Evolutionary conservation across 2,113 vertebrate genomes (phyloP).

Genomic region (Fukomys damarensis): DNA sequence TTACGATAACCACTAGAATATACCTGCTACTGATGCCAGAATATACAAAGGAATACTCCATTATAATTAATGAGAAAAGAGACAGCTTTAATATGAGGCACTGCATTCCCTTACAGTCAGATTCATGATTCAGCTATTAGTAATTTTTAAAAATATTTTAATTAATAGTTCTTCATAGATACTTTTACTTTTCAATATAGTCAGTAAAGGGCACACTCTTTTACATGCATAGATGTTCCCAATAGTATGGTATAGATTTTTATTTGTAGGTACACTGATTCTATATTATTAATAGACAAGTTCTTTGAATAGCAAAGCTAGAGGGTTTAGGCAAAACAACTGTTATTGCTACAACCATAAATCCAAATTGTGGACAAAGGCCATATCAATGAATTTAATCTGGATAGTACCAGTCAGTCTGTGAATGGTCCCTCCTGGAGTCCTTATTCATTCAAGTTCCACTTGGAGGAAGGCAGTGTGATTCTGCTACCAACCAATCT

Average conservation of each 20-base stretch:
- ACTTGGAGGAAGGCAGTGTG: background rate
- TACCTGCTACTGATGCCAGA: background rate
- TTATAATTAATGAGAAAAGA: background rate
- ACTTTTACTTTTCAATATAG: background rate
- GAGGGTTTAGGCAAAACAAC: background rate
- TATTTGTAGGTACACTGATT: background rate
- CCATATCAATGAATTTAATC: background rate
- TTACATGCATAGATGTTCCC: background rate
- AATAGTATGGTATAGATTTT: background rate
- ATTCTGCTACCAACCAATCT: background rate
- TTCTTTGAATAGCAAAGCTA: background rate
- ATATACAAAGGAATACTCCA: background rate
- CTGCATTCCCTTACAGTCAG: background rate
- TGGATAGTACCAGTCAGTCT: background rate
- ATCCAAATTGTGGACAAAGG: constrained; percentile 27
- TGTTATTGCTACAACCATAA: background rate
- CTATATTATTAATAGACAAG: background rate
- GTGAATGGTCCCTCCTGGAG: background rate
- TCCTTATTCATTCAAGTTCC: background rate
- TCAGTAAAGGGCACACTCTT: background rate
- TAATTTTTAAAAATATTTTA: background rate
- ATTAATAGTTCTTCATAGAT: background rate
- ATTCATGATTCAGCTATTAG: background rate
- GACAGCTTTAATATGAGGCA: background rate
- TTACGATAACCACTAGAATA: background rate